phyloP scores from a whole-genome alignment of 2,797 vertebrate genomes.

The Poeciliopsis infans region DNA sequence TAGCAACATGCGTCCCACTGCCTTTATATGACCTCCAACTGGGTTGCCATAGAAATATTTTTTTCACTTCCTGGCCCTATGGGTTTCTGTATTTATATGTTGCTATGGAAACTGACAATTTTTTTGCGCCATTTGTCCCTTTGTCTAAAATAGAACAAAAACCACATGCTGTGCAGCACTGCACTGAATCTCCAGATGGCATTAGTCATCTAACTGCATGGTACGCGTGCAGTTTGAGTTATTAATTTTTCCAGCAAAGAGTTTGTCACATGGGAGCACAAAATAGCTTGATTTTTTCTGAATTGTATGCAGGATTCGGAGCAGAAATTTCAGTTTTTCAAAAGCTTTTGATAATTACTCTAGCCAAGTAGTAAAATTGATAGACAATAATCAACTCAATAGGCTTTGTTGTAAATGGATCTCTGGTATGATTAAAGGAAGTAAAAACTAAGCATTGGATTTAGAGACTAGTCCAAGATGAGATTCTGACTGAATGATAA shows the following conservation, averaged over 20 bases:
- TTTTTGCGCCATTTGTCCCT: slow-evolving; percentile 48
- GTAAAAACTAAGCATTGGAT: background rate
- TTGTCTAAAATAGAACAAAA: slow-evolving; percentile 63
- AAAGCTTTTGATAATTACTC: background rate
- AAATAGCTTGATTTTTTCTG: slow-evolving; percentile 10
- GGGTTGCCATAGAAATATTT: slow-evolving; percentile 70
- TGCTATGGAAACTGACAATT: slow-evolving; percentile 62
- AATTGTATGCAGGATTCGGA: background rate
- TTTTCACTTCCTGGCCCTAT: slow-evolving; percentile 49
- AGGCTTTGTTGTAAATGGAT: background rate
- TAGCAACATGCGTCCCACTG: slow-evolving; percentile 42
- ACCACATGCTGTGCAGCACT: slow-evolving; percentile 35
- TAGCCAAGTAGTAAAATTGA: background rate
- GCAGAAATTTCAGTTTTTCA: background rate
- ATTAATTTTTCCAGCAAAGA: slow-evolving; percentile 36
- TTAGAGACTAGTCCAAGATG: background rate
- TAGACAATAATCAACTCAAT: background rate
- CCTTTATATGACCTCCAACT: slow-evolving; percentile 26
- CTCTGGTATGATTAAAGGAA: background rate
- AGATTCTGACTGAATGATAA: background rate
- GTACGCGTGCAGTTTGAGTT: slow-evolving; percentile 34
- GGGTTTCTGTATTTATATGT: slow-evolving; percentile 56
- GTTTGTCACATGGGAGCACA: slow-evolving; percentile 30
- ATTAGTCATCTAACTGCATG: slow-evolving; percentile 60
- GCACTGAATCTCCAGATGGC: slow-evolving; percentile 26